These are phyloP conservation scores for Corynorhinus townsendii DNA, from an alignment of 2,113 vertebrate genomes.

Conservation along the genomic window DNA sequence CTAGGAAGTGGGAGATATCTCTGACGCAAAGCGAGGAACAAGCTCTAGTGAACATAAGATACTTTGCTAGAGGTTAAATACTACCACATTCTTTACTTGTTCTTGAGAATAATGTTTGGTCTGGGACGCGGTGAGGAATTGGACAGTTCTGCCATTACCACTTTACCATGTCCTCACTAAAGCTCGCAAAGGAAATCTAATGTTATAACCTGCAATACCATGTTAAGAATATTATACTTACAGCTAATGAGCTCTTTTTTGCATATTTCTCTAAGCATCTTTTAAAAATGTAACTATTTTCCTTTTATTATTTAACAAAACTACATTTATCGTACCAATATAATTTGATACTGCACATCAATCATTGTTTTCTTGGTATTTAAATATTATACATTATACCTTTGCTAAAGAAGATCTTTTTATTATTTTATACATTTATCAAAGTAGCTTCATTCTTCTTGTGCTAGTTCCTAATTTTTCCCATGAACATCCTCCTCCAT, in stretches of 20 bases:
- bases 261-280: background rate
- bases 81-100: background rate
- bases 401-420: background rate
- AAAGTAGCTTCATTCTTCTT: background rate
- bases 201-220: background rate
- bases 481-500: background rate
- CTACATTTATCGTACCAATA: background rate
- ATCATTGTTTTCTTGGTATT: background rate
- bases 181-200: background rate
- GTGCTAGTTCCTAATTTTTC: background rate
- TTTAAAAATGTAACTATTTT: background rate
- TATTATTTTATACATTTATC: background rate
- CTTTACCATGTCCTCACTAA: background rate
- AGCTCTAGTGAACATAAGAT: background rate
- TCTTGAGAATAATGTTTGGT: slow-evolving; percentile 18
- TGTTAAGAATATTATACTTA: background rate
- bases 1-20: background rate
- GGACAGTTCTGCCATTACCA: background rate
- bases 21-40: background rate
- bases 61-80: background rate
- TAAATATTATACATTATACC: background rate
- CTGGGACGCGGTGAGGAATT: background rate
- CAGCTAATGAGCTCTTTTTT: background rate
- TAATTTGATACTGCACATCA: background rate
- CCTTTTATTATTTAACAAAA: background rate